Evolutionary conservation across 2,888 invertebrate genomes (phyloP), one percentile per base, ranked within the genome.

Genomic region (Tillus elongatus): DNA sequence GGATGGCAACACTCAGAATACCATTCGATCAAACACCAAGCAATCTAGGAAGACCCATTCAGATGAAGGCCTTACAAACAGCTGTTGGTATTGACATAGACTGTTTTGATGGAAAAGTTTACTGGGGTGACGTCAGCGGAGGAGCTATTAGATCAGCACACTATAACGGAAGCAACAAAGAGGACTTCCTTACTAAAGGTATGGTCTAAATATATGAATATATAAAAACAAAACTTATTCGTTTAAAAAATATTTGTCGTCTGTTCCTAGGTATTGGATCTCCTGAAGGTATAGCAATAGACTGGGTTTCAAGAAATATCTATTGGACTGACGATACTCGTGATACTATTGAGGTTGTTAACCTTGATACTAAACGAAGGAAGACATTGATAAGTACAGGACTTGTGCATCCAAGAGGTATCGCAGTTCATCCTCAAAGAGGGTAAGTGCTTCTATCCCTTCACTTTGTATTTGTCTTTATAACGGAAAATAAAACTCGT

Each of bases 271-370:
- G 78, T 51, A 75, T 95, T 28, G 79, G 79, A 49, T 85, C 91
- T 11, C 91, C 93, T 0, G 96, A 97, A 71, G 97, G 97, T 13
- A 67, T 98, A 40, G 82, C 93, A 8, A 73, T 98, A 13, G 97
- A 98, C 68, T 93, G 89, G 83, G 73, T 89, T 10, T 82, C 90
- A 1, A 75, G 92, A 47, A 92, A 90, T 56, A 75, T 97, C 49
- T 98, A 92, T 66, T 97, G 95, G 90, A 92, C 96, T 0, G 97
- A 98, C 67, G 91, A 96, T 0, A 79, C 75, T 14, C 82, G 81
- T 56, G 80, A 85, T 50, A 84, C 84, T 0, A 82, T 98, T 45
- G 92, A 91, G 68, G 92, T 95, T 3, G 87, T 90, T 1, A 87
- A 81, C 56, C 65, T 96, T 35, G 83, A 87, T 42, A 78, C 77